Evolutionary conservation across 1,140 invertebrate genomes (phyloP).

Genomic region (Brachionus sp.): DNA sequence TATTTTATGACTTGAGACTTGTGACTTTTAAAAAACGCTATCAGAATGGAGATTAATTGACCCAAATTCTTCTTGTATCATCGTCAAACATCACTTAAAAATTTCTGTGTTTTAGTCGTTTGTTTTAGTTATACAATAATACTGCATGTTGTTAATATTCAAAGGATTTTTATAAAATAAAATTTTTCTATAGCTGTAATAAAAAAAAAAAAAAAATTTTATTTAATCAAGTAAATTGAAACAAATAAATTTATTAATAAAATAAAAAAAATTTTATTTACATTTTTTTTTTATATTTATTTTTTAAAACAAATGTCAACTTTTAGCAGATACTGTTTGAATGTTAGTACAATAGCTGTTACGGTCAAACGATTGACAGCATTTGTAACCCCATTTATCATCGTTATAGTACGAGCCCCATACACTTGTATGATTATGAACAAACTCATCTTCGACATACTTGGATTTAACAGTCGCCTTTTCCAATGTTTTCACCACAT

Average conservation of each 20-base stretch:
- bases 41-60: no score
- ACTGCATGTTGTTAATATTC: no score
- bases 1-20: no score
- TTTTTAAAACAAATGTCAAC: not conserved
- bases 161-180: no score
- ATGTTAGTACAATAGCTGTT: conserved; percentile 24
- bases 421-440: conserved; percentile 85
- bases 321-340: not conserved
- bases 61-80: no score
- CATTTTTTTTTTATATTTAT: not conserved
- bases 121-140: no score
- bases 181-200: no score
- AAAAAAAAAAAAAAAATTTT: no score
- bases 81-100: no score
- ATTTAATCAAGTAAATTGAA: no score
- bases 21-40: no score
- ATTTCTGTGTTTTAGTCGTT: no score
- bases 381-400: conserved; percentile 90
- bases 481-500: conserved; percentile 78
- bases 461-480: conserved; percentile 77
- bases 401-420: conserved; percentile 92
- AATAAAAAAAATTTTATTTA: not conserved
- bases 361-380: conserved; percentile 65
- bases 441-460: conserved; percentile 90
- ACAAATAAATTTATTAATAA: not conserved